These are phyloP conservation scores for Myotis davidii DNA, from an alignment of 2,113 vertebrate genomes.

Conservation along the genomic window DNA sequence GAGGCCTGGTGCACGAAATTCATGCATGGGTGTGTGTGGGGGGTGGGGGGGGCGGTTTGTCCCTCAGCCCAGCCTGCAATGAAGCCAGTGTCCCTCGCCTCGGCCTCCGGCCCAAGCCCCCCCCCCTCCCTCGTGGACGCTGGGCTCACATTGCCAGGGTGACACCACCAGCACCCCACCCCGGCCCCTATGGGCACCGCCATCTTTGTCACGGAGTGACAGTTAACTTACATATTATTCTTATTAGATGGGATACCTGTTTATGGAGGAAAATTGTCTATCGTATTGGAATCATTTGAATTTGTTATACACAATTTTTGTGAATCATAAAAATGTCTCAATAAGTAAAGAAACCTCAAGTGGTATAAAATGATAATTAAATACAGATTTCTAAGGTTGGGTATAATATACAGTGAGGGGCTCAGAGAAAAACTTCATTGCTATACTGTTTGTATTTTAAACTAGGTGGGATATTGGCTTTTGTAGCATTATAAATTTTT, in stretches of 20 bases:
- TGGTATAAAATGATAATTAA: background rate
- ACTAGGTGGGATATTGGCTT: background rate
- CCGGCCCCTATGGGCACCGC: too few relatives aligned
- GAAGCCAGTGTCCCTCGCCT: too few relatives aligned
- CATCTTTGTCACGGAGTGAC: too few relatives aligned
- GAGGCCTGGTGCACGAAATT: too few relatives aligned
- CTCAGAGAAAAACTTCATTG: background rate
- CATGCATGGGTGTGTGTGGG: too few relatives aligned
- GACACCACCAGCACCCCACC: too few relatives aligned
- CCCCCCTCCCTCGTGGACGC: too few relatives aligned
- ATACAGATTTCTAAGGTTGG: background rate
- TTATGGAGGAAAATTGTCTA: background rate
- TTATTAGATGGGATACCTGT: background rate
- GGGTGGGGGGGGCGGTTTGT: too few relatives aligned
- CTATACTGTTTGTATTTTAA: background rate
- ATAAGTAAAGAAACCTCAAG: background rate
- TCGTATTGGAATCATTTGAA: background rate
- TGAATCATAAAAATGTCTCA: background rate
- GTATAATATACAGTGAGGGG: background rate
- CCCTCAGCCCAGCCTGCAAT: too few relatives aligned
- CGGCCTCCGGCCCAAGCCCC: too few relatives aligned
- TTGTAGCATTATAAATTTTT: background rate
- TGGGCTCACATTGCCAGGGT: too few relatives aligned
- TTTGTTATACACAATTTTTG: background rate
- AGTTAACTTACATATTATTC: too few relatives aligned